Evolutionary conservation across 2,888 invertebrate genomes (phyloP).

Genomic region (Eustalomyia histrio): DNA sequence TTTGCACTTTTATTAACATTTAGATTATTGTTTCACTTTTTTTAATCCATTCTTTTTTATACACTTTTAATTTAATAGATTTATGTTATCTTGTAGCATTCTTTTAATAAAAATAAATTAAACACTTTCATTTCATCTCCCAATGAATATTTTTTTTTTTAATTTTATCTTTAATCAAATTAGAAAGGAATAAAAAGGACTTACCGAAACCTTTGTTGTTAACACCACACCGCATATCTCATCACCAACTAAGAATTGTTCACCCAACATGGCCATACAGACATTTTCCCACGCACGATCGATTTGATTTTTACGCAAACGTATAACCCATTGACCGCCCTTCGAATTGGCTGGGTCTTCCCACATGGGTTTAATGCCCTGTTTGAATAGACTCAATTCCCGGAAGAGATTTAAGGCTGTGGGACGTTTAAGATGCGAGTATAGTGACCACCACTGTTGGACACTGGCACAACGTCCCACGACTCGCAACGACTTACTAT

Average conservation of each 20-base stretch:
- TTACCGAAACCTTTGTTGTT: conserved; percentile 90
- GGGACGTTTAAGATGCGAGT: conserved; percentile 94
- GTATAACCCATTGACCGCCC: conserved; percentile 99
- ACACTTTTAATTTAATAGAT: neutral
- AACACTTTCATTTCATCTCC: conserved; percentile 51
- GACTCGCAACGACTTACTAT: conserved; percentile 86
- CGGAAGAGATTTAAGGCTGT: conserved; percentile 93
- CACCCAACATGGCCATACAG: conserved; percentile 98
- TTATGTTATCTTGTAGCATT: neutral
- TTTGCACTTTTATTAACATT: too few species aligned
- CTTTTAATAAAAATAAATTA: neutral
- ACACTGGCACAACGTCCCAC: conserved; percentile 94
- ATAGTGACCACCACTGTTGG: conserved; percentile 98
- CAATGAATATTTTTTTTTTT: neutral
- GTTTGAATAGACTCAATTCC: conserved; percentile 97
- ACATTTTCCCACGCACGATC: conserved; percentile 99
- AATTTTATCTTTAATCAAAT: neutral
- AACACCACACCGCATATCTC: conserved; percentile 99
- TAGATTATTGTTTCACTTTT: neutral
- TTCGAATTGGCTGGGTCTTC: conserved; percentile 97
- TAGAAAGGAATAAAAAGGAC: conserved; percentile 67
- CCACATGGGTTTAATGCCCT: conserved; percentile 99
- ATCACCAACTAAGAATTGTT: conserved; percentile 99
- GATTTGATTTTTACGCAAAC: conserved; percentile 95
- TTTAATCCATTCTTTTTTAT: neutral